Percentiles rank a stretch among this genome's conserved stretches.
Evolutionary conservation across 2,888 invertebrate genomes (phyloP).

Genomic region (Leptogaster cylindrica): DNA sequence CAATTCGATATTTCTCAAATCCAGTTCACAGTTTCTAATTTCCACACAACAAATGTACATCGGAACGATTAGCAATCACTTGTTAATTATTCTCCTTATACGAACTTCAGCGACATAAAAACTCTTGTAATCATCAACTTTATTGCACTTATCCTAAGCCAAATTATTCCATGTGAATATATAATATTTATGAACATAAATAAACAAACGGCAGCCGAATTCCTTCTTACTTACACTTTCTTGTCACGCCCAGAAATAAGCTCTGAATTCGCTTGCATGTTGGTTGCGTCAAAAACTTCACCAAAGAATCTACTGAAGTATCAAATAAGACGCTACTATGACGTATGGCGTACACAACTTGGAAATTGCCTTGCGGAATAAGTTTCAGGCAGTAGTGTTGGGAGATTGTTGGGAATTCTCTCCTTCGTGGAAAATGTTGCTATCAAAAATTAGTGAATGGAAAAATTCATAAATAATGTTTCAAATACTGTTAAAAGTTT

Average conservation of each 20-base stretch:
- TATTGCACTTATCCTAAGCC: constrained; percentile 1
- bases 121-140: too few relatives aligned
- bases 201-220: too few relatives aligned
- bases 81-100: neutral
- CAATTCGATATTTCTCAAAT: neutral
- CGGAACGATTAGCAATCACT: neutral
- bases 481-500: too few relatives aligned
- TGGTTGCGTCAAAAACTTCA: neutral
- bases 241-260: constrained; percentile 51
- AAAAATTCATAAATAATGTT: too few relatives aligned
- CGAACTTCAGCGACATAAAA: too few relatives aligned
- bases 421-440: too few relatives aligned
- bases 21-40: neutral
- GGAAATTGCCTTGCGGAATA: too few relatives aligned
- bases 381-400: too few relatives aligned
- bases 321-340: neutral
- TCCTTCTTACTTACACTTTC: constrained; percentile 47
- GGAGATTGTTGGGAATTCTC: too few relatives aligned
- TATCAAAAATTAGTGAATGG: too few relatives aligned
- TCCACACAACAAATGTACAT: neutral
- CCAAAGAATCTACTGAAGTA: neutral
- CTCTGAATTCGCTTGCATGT: constrained; percentile 47
- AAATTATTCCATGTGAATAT: too few relatives aligned
- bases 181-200: too few relatives aligned
- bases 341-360: neutral